phyloP scores from a whole-genome alignment of 1,140 invertebrate species.

The Pristionchus pacificus region DNA sequence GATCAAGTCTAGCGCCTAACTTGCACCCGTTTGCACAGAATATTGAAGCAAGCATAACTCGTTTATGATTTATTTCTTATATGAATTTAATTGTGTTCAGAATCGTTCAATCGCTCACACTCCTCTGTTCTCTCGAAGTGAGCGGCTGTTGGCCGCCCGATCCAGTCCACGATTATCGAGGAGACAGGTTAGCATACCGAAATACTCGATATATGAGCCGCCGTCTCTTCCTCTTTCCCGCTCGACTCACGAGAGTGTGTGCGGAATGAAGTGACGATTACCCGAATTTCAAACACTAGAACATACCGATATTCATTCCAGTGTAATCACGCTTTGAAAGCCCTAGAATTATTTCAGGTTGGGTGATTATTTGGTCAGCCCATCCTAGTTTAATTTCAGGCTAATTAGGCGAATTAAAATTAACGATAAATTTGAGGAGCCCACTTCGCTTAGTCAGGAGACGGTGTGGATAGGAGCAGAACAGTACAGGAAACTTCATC shows the following conservation, averaged over 20 bases:
- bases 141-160: constrained; percentile 51
- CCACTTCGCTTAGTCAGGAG: constrained; percentile 37
- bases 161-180: constrained; percentile 46
- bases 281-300: not conserved
- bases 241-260: constrained; percentile 4
- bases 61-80: too few relatives aligned
- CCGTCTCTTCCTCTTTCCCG: not conserved
- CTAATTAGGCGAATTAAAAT: too few relatives aligned
- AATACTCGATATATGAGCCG: not conserved
- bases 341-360: not conserved
- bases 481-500: constrained; percentile 47
- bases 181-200: constrained; percentile 21
- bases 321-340: not conserved
- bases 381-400: too few relatives aligned
- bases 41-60: too few relatives aligned
- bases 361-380: too few relatives aligned
- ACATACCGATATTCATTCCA: not conserved
- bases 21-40: too few relatives aligned
- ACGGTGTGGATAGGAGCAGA: constrained; percentile 55
- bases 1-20: too few relatives aligned
- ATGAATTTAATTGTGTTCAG: too few relatives aligned
- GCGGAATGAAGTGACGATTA: not conserved
- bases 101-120: constrained; percentile 40
- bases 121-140: constrained; percentile 49
- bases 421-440: too few relatives aligned